These are phyloP conservation scores for Drosophila prolongata DNA, from an alignment of 2,888 invertebrate species.

Conservation along the genomic window DNA sequence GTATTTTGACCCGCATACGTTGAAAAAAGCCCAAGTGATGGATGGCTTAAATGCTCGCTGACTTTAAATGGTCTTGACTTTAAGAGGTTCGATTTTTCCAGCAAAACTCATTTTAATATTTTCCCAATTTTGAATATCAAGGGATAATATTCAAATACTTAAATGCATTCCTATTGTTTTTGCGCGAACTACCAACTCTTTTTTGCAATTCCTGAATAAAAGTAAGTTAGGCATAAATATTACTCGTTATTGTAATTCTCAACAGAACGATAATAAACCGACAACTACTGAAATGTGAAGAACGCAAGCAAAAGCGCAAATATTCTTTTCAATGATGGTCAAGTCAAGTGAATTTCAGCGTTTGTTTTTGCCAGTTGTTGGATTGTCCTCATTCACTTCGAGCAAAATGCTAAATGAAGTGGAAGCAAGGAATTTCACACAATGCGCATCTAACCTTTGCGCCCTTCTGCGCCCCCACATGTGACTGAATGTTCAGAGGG, in stretches of 20 bases:
- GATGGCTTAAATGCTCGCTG: conserved; percentile 21
- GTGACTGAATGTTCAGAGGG: conserved; percentile 21
- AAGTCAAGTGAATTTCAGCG: conserved; percentile 45
- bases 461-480: conserved; percentile 5
- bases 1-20: conserved; percentile 43
- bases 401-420: conserved; percentile 76
- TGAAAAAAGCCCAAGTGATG: conserved; percentile 7
- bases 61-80: conserved; percentile 4
- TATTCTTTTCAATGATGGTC: conserved; percentile 6
- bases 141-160: no score
- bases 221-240: no score
- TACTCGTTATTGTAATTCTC: no score
- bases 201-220: no score
- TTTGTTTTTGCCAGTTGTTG: conserved; percentile 4
- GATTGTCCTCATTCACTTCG: conserved; percentile 33
- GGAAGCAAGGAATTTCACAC: conserved; percentile 76
- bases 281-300: not conserved
- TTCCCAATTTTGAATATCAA: no score
- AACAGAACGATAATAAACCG: not conserved
- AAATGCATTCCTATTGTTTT: no score
- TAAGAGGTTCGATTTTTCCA: not conserved
- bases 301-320: not conserved
- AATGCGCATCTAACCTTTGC: conserved; percentile 52
- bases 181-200: no score
- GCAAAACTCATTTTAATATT: no score